Conservation (phyloP, 2,888 invertebrate species). For the Acanthosepion pharaonis region DNA sequence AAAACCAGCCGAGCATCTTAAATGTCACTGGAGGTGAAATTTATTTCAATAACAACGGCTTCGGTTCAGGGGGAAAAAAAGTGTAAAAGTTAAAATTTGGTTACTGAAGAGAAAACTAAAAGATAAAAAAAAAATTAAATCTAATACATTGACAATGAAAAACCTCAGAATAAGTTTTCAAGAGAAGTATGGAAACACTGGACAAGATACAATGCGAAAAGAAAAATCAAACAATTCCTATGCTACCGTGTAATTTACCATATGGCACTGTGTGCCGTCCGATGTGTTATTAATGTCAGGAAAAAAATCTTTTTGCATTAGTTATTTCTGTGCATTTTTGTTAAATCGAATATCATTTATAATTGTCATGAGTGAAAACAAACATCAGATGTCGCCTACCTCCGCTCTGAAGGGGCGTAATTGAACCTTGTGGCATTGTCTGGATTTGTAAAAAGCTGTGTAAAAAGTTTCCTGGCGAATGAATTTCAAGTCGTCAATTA, state of each 20-base stretch:
- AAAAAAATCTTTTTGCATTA: not conserved
- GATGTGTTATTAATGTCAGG: not conserved
- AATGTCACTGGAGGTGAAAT: too few species aligned
- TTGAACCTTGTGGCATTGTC: not conserved
- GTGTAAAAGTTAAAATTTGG: too few species aligned
- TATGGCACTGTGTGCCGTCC: not conserved
- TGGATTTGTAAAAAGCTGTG: not conserved
- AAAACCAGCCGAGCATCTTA: too few species aligned
- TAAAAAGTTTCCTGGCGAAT: not conserved
- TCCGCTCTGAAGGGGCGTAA: not conserved
- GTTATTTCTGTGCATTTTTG: not conserved
- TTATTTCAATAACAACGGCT: too few species aligned
- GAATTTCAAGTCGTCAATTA: not conserved
- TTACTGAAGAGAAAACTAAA: too few species aligned
- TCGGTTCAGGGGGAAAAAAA: too few species aligned
- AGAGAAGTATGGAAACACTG: not conserved
- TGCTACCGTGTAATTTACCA: not conserved
- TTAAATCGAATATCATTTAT: not conserved
- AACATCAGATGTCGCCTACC: not conserved
- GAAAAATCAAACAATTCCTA: not conserved
- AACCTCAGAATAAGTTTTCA: too few species aligned
- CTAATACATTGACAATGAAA: too few species aligned
- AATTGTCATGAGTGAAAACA: not conserved
- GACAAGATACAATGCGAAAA: not conserved
- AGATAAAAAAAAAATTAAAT: too few species aligned